phyloP scores from a whole-genome alignment of 2,797 vertebrate genomes.

The Enteromius fasciolatus region DNA sequence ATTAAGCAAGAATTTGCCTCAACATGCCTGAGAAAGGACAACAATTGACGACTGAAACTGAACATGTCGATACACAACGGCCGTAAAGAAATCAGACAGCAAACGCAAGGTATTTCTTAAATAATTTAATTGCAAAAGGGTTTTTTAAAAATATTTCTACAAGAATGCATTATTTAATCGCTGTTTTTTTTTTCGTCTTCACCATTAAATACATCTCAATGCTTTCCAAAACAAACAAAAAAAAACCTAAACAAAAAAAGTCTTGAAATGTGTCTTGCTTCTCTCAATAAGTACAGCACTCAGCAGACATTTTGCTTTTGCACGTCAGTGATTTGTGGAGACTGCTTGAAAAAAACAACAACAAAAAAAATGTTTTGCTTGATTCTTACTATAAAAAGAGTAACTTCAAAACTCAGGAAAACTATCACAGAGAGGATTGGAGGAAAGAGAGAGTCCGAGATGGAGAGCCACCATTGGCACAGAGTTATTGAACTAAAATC shows the following conservation, averaged over 20 bases:
- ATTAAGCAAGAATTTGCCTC: slow-evolving; percentile 36
- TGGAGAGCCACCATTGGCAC: slow-evolving; percentile 64
- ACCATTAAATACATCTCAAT: slow-evolving; percentile 78
- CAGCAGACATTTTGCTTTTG: slow-evolving; percentile 63
- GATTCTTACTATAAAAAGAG: slow-evolving; percentile 68
- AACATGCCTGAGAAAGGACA: slow-evolving; percentile 53
- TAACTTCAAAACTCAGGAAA: slow-evolving; percentile 53
- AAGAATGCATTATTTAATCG: slow-evolving; percentile 80
- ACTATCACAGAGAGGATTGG: slow-evolving; percentile 33
- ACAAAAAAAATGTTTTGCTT: slow-evolving; percentile 49
- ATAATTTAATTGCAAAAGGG: slow-evolving; percentile 92
- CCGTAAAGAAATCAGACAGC: slow-evolving; percentile 52
- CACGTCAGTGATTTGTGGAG: slow-evolving; percentile 62
- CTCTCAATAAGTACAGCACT: slow-evolving; percentile 71
- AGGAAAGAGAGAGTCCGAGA: slow-evolving; percentile 33
- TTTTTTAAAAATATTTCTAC: slow-evolving; percentile 91
- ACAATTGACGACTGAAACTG: neutral
- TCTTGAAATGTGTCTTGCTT: slow-evolving; percentile 61
- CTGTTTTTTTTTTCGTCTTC: slow-evolving; percentile 70
- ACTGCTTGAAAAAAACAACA: slow-evolving; percentile 62
- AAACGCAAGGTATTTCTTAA: slow-evolving; percentile 81
- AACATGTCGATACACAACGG: slow-evolving; percentile 2
- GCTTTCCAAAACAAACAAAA: slow-evolving; percentile 65
- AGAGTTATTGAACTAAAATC: slow-evolving; percentile 51
- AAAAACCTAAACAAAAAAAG: slow-evolving; percentile 54